Conservation (phyloP, 1,140 invertebrate species). For the Apis dorsata region DNA sequence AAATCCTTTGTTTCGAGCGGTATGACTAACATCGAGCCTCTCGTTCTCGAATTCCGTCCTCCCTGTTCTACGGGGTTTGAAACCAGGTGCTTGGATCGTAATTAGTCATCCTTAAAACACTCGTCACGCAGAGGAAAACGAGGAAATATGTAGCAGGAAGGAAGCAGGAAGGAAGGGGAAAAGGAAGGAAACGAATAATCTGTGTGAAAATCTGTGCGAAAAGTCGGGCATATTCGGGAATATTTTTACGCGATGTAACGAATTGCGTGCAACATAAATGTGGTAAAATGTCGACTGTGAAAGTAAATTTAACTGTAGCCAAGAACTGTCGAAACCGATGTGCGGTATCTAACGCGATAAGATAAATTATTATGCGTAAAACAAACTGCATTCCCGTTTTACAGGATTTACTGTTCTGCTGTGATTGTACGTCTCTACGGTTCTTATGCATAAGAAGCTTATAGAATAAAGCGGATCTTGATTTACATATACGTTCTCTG, state of each 20-base stretch:
- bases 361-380: conserved; percentile 13
- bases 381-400: conserved; percentile 44
- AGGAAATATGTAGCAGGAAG: background rate
- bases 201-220: background rate
- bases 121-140: background rate
- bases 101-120: conserved; percentile 58
- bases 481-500: background rate
- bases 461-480: background rate
- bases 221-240: background rate
- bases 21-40: conserved; percentile 48
- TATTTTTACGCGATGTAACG: background rate
- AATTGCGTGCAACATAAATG: background rate
- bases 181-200: background rate
- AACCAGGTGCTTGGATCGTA: conserved; percentile 59
- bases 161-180: background rate
- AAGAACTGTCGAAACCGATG: background rate
- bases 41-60: conserved; percentile 8
- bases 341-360: background rate
- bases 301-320: conserved; percentile 9
- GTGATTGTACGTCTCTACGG: background rate
- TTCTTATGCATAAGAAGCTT: background rate
- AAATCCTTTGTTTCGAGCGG: conserved; percentile 50
- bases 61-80: background rate
- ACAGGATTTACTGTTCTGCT: conserved; percentile 6
- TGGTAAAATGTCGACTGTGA: background rate